Evolutionary conservation across 2,888 invertebrate genomes (phyloP).

Genomic region (Drosophila pseudotakahashii): DNA sequence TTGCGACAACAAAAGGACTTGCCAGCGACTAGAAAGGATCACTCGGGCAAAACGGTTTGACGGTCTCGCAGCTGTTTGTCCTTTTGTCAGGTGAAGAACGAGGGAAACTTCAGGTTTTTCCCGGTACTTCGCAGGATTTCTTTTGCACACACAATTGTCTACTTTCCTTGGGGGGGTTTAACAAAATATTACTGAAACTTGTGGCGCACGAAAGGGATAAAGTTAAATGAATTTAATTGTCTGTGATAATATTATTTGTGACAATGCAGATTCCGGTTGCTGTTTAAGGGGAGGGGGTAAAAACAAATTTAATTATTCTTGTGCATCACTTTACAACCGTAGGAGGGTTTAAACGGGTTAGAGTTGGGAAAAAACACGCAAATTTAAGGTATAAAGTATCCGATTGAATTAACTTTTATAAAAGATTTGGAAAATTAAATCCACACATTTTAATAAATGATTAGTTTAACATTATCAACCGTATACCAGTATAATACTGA

Average conservation of each 20-base stretch:
- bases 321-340: not conserved
- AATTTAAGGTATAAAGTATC: too few relatives aligned
- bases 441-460: too few relatives aligned
- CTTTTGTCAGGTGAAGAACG: slow-evolving; percentile 67
- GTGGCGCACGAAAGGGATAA: not conserved
- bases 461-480: too few relatives aligned
- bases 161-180: not conserved
- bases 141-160: slow-evolving; percentile 18
- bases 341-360: not conserved
- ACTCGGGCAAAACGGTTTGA: slow-evolving; percentile 51
- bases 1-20: slow-evolving; percentile 34
- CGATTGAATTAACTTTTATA: too few relatives aligned
- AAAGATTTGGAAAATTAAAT: too few relatives aligned
- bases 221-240: slow-evolving; percentile 25
- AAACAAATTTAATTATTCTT: not conserved
- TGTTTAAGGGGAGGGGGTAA: not conserved
- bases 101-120: slow-evolving; percentile 36
- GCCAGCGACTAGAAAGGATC: slow-evolving; percentile 42
- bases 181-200: slow-evolving; percentile 11
- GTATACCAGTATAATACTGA: too few relatives aligned
- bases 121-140: slow-evolving; percentile 22
- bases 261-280: not conserved
- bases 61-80: slow-evolving; percentile 56
- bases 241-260: slow-evolving; percentile 8
- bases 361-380: too few relatives aligned